phyloP scores from a whole-genome alignment of 2,113 vertebrate genomes.

The Gopherus flavomarginatus region DNA sequence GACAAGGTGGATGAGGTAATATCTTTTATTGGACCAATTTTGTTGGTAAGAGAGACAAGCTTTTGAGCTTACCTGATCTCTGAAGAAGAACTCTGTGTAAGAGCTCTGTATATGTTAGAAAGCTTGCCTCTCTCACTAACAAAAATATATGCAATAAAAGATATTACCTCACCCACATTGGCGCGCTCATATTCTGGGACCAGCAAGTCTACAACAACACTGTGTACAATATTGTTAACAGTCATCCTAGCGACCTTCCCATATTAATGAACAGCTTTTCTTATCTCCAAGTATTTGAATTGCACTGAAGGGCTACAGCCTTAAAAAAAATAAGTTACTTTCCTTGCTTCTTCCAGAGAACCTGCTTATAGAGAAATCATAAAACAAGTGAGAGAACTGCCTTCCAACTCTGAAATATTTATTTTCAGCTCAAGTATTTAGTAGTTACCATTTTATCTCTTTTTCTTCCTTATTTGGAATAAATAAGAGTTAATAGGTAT shows the following conservation, averaged over 20 bases:
- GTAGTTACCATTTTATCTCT: background rate
- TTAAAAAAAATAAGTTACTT: background rate
- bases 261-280: background rate
- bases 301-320: background rate
- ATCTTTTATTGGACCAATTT: too few species aligned
- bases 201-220: background rate
- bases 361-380: background rate
- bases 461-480: background rate
- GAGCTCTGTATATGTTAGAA: too few species aligned
- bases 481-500: background rate
- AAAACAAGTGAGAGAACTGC: background rate
- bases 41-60: too few species aligned
- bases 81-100: too few species aligned
- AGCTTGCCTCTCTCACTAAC: too few species aligned
- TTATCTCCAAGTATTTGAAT: background rate
- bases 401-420: background rate
- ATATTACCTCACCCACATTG: too few species aligned
- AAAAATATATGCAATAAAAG: too few species aligned
- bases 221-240: background rate
- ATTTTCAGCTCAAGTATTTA: background rate
- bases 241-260: background rate
- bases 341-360: background rate
- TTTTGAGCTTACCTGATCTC: too few species aligned
- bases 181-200: too few species aligned
- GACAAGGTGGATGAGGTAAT: too few species aligned